Evolutionary conservation across 1,140 invertebrate genomes (phyloP).

Genomic region (Lepidurus packardi): DNA sequence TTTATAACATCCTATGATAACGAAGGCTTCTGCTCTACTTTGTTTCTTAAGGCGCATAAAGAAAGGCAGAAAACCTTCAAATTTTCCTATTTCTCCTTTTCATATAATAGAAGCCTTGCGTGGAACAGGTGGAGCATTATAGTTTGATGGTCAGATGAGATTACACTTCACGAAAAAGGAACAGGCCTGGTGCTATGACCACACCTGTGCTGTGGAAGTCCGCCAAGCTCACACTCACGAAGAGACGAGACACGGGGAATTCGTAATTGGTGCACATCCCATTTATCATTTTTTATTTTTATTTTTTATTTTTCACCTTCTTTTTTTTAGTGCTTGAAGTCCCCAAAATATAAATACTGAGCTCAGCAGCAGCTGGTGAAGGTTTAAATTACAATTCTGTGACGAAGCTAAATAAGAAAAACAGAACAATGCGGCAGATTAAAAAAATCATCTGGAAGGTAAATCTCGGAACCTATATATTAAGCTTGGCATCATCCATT

Average conservation of each 20-base stretch:
- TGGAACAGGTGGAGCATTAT: slow-evolving; percentile 8
- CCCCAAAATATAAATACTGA: not conserved
- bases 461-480: not conserved
- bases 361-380: slow-evolving; percentile 5
- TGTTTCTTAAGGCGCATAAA: not conserved
- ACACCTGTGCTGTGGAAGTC: not conserved
- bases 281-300: not conserved
- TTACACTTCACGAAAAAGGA: not conserved
- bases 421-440: not conserved
- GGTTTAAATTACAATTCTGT: not conserved
- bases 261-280: not conserved
- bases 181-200: not conserved
- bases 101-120: not conserved
- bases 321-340: not conserved
- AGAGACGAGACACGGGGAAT: not conserved
- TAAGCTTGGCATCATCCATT: not conserved
- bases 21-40: slow-evolving; percentile 3
- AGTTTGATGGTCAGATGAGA: slow-evolving; percentile 15
- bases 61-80: not conserved
- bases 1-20: not conserved
- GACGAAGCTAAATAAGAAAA: not conserved
- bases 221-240: slow-evolving; percentile 4
- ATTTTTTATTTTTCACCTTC: not conserved
- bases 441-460: not conserved
- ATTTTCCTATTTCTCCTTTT: not conserved